Conservation (phyloP, 2,113 vertebrate genomes). For the Tursiops truncatus region DNA sequence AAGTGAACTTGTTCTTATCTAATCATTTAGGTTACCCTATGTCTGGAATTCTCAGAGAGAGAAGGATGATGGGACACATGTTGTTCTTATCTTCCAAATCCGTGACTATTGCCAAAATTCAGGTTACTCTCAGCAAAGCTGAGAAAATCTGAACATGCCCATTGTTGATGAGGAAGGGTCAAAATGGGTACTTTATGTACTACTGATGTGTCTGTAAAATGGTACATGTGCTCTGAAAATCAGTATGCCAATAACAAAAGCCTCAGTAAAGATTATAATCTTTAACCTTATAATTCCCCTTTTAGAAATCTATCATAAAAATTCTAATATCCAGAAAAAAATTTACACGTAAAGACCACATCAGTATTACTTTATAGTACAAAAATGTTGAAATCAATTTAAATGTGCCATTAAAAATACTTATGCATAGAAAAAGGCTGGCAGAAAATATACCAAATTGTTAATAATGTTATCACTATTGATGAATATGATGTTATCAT, state of each 20-base stretch:
- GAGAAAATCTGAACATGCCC: background rate
- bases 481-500: too few relatives aligned
- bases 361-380: background rate
- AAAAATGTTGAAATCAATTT: background rate
- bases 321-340: background rate
- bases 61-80: background rate
- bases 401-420: background rate
- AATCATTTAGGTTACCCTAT: background rate
- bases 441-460: background rate
- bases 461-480: background rate
- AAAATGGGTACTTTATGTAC: background rate
- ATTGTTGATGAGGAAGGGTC: background rate
- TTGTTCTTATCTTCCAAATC: background rate
- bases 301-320: background rate
- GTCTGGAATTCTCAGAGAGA: background rate
- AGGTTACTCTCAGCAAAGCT: background rate
- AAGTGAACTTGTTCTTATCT: background rate
- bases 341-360: background rate
- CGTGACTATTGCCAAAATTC: background rate
- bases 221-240: background rate
- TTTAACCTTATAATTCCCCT: background rate
- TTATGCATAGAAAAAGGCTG: background rate
- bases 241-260: background rate
- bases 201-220: background rate
- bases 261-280: background rate